Percentiles rank a stretch among this genome's conserved stretches.
Evolutionary conservation across 1,140 invertebrate genomes (phyloP).

Genomic region (Pomacea maculata): DNA sequence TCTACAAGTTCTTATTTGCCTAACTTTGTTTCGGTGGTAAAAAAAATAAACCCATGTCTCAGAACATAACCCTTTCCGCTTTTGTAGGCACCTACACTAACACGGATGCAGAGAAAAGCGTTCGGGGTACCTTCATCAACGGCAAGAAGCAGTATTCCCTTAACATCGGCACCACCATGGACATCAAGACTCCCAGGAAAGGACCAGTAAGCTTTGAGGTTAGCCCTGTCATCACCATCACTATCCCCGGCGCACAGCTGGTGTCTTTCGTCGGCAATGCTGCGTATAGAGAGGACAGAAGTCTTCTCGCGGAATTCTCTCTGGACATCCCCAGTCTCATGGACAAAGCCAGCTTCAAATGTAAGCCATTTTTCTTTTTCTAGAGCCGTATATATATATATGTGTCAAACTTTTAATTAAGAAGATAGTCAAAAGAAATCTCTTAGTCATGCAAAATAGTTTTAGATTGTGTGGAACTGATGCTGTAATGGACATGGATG

Average conservation of each 20-base stretch:
- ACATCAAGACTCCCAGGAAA: constrained; percentile 12
- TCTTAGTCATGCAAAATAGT: too few relatives aligned
- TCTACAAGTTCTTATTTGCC: too few relatives aligned
- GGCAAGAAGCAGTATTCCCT: constrained; percentile 35
- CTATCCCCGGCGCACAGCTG: constrained; percentile 8
- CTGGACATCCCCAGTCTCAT: constrained; percentile 16
- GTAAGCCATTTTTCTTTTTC: constrained; percentile 2
- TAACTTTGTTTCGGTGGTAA: background rate
- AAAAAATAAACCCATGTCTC: background rate
- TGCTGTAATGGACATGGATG: background rate
- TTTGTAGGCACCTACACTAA: constrained; percentile 39
- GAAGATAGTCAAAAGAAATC: too few relatives aligned
- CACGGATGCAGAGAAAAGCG: constrained; percentile 33
- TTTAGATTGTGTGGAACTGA: too few relatives aligned
- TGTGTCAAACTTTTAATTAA: background rate
- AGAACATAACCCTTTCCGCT: background rate
- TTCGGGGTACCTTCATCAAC: constrained; percentile 27
- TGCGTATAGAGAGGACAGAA: constrained; percentile 24
- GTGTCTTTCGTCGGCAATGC: constrained; percentile 19
- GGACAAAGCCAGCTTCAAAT: constrained; percentile 24
- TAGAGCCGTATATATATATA: background rate
- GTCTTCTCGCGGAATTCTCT: constrained; percentile 1
- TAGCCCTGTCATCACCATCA: constrained; percentile 12
- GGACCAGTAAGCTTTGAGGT: background rate
- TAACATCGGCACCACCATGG: constrained; percentile 27